Base-by-base conservation (phyloP, 2,888 invertebrate genomes). In the Lasius platythorax region DNA sequence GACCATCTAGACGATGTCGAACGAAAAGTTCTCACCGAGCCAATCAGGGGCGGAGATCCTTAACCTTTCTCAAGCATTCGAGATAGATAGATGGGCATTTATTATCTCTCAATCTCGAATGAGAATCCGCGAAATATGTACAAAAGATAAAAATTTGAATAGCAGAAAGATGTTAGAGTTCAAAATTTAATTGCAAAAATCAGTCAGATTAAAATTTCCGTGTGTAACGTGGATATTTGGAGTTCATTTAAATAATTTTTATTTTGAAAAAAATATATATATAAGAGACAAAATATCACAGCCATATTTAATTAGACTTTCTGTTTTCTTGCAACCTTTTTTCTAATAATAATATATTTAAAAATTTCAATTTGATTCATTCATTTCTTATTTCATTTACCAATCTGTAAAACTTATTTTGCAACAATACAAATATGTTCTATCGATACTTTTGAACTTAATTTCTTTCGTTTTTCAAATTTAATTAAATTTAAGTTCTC, bases 1-100 rank as follows among this genome's bases (percentile, higher is more conserved):
- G 63, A 85, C 81, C 79, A 82, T 87, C 82, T 89, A 82, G 72
- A 83, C 81, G 79, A 63, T 68, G 30, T 50, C 75, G 46, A 58
- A 76, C 53, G 66, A 58, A 56, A 81, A 61, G 74, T 85, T 87
- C 58, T 74, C 85, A 73, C 53, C 76, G 58, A 12, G 18, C 28
- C 61, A 70, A 73, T 37, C 73, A 79, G 33, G 46, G 23, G 12
- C 73, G 33, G 79, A 72, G 50, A 50, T 50, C 2, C 50, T 50
- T 18, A 53, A 53, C 50, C 18, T 73, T 79, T 9, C 11, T 78
- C 61, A 5, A 50, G n/a, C 1, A n/a, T 18, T 53, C 50, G n/a
- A 64, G 53, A 23, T 2, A 18, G 23, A 43, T 30, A 79, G 43
- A 70, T 43, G 58, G 46, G 0, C 6, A 46, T 50, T 50, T 18